Base-by-base conservation (phyloP, 2,888 invertebrate genomes). In the Halictus quadricinctus region DNA sequence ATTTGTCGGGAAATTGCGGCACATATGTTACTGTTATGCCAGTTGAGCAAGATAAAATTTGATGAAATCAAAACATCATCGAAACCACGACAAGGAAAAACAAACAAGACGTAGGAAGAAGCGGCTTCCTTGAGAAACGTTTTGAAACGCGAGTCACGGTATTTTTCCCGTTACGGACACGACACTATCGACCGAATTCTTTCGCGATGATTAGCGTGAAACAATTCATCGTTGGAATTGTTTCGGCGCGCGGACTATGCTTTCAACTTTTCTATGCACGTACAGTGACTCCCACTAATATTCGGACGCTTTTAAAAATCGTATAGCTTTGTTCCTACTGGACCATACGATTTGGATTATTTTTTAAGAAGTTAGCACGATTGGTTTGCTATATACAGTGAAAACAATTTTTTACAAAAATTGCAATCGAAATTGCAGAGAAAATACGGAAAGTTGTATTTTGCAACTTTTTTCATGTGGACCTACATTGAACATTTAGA, bases 131-230 rank as follows among this genome's bases (percentile, higher is more conserved):
- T 64, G 74, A 72, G 72, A 66, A 80, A 77, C 64, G 72, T 80
- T 77, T 85, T 80, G 80, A 85, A 85, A 85, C 54, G 76, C 80
- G 69, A 74, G 70, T 77, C 85, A 80, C 80, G 85, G 58, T 85
- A 85, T 80, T 80, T 85, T 85, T 77, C 85, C 85, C 80, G 86
- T 85, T 85, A 80, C 85, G 76, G 79, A 64, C 80, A 58, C 80
- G 80, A 77, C 43, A 85, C 77, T 85, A 85, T 85, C 85, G 85
- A 85, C 85, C 85, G 85, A 85, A 85, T 85, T 85, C 85, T 85
- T 85, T 85, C 54, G 66, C 58, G 80, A 85, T 85, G 85, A 85
- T 76, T 80, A 70, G 73, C n/a, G 46, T 54, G 80, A 70, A 78
- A 76, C 80, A 80, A 85, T 85, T 80, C 58, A 15, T 72, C 70